Conservation (phyloP, 2,797 vertebrate species). For the Poeciliopsis gracilis region DNA sequence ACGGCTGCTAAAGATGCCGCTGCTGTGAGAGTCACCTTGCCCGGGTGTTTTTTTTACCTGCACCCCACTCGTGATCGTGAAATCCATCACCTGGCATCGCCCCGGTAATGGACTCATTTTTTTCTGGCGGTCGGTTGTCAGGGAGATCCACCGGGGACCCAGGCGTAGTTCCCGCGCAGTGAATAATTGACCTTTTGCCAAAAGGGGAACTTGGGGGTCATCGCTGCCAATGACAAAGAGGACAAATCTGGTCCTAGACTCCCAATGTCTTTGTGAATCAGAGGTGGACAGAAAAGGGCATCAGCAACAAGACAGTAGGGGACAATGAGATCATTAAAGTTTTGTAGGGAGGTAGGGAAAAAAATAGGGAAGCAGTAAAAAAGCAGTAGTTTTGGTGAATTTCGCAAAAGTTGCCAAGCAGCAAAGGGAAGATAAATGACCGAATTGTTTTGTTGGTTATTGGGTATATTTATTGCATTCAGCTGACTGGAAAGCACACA, state of each 20-base stretch:
- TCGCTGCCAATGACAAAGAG: slow-evolving; percentile 77
- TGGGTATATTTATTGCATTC: slow-evolving; percentile 18
- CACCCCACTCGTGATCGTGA: slow-evolving; percentile 70
- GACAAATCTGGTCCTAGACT: slow-evolving; percentile 62
- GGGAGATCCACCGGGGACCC: slow-evolving; percentile 78
- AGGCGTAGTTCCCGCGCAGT: slow-evolving; percentile 77
- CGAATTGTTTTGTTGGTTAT: slow-evolving; percentile 20
- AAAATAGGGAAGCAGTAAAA: background rate
- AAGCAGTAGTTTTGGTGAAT: slow-evolving; percentile 13
- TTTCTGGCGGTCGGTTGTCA: slow-evolving; percentile 72
- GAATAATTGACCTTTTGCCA: slow-evolving; percentile 84
- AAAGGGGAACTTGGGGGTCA: slow-evolving; percentile 68
- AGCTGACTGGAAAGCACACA: slow-evolving; percentile 29
- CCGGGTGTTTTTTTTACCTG: slow-evolving; percentile 72
- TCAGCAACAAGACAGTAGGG: slow-evolving; percentile 33
- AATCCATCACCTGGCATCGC: slow-evolving; percentile 83
- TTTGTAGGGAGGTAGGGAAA: slow-evolving; percentile 2
- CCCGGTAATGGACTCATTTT: slow-evolving; percentile 81
- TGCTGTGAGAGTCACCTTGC: slow-evolving; percentile 81
- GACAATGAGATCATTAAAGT: slow-evolving; percentile 45
- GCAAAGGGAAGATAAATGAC: slow-evolving; percentile 2
- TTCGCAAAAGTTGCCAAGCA: slow-evolving; percentile 8
- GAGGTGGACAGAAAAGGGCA: slow-evolving; percentile 34
- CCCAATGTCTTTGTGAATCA: slow-evolving; percentile 35
- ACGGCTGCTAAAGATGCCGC: slow-evolving; percentile 62